These are phyloP conservation scores for Pemphredon lugubris DNA, from an alignment of 2,888 invertebrate species.

Conservation along the genomic window DNA sequence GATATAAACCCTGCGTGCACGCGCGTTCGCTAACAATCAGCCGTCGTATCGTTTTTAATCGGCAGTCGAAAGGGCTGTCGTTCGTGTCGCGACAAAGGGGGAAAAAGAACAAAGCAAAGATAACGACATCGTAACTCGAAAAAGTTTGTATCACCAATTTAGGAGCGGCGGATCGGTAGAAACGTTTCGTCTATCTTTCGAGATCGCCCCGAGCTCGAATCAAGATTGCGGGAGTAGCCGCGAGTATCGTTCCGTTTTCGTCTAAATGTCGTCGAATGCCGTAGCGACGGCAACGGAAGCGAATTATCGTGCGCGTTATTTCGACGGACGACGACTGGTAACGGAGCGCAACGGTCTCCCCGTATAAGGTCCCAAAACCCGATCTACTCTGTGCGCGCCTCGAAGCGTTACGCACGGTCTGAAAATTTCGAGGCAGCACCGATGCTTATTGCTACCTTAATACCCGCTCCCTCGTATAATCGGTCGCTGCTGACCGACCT, in stretches of 20 bases:
- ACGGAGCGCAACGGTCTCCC: no score
- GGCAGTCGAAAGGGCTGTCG: constrained; percentile 33
- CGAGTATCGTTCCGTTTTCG: no score
- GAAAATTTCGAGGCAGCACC: constrained; percentile 32
- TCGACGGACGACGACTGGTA: no score
- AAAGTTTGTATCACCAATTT: constrained; percentile 12
- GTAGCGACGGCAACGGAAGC: no score
- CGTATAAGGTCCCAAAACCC: no score
- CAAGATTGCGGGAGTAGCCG: no score
- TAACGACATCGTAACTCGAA: constrained; percentile 1
- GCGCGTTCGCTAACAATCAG: constrained; percentile 60
- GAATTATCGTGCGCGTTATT: no score
- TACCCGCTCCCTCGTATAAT: constrained; percentile 69
- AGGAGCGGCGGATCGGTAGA: no score
- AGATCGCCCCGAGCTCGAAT: no score
- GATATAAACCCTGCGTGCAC: constrained; percentile 58
- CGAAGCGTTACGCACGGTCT: neutral
- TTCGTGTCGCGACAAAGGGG: constrained; percentile 17
- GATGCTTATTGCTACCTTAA: constrained; percentile 66
- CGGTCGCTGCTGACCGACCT: constrained; percentile 64
- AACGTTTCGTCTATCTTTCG: no score
- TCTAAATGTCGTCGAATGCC: no score
- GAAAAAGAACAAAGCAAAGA: neutral
- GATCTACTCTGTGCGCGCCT: neutral
- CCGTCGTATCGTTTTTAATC: constrained; percentile 60